phyloP scores from a whole-genome alignment of 2,113 vertebrate genomes.

The Nibea coibor region DNA sequence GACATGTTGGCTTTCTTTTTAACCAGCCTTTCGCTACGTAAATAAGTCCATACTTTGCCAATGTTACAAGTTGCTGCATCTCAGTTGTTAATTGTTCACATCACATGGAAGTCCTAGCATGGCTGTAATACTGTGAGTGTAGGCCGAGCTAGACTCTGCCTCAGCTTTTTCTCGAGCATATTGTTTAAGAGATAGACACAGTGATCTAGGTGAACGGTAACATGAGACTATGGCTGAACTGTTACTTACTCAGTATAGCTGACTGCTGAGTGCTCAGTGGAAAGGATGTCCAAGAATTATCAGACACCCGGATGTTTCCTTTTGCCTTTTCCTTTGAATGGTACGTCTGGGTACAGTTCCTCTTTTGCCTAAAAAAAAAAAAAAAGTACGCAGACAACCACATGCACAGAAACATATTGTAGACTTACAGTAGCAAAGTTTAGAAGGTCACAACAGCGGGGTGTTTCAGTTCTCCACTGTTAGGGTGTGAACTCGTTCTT shows the following conservation, averaged over 20 bases:
- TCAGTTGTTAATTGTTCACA: constrained; percentile 36
- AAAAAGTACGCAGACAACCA: constrained; percentile 13
- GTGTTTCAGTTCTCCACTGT: constrained; percentile 23
- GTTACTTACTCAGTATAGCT: constrained; percentile 35
- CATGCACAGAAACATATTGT: constrained; percentile 18
- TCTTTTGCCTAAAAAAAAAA: constrained; percentile 38
- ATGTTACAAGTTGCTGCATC: constrained; percentile 40
- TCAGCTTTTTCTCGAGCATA: constrained; percentile 37
- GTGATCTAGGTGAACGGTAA: constrained; percentile 8
- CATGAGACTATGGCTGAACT: constrained; percentile 38
- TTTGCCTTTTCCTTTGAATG: constrained; percentile 45
- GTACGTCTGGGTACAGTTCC: constrained; percentile 47
- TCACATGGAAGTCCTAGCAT: constrained; percentile 31
- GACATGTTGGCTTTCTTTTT: constrained; percentile 41
- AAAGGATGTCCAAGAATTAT: neutral
- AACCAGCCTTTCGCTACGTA: constrained; percentile 35
- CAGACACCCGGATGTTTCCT: constrained; percentile 21
- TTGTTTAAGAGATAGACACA: constrained; percentile 22
- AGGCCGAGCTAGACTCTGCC: constrained; percentile 24
- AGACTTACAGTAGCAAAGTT: constrained; percentile 37
- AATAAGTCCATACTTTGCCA: constrained; percentile 24
- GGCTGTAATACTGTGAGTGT: constrained; percentile 62
- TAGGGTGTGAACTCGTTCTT: constrained; percentile 34
- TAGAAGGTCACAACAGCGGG: constrained; percentile 5
- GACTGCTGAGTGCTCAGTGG: constrained; percentile 5